Conservation (phyloP, 2,113 vertebrate genomes). For the Myotis yumanensis region DNA sequence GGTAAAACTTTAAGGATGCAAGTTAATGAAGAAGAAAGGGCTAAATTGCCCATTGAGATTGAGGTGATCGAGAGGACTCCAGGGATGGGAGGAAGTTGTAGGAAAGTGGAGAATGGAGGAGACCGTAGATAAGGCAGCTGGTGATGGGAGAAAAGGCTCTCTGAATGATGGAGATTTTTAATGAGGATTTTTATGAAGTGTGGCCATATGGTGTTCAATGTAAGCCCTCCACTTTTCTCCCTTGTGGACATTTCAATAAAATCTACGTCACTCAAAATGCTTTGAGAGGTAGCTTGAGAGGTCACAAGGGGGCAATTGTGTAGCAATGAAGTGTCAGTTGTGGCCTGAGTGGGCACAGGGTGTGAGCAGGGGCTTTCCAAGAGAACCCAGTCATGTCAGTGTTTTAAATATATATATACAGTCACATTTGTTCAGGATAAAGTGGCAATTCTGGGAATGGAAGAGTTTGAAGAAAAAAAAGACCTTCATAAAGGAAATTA, state of each 20-base stretch:
- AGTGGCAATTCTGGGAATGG: neutral
- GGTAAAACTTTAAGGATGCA: neutral
- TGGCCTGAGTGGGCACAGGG: neutral
- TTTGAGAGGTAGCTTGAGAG: conserved; percentile 20
- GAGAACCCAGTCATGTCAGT: neutral
- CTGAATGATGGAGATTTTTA: neutral
- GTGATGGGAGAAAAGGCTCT: neutral
- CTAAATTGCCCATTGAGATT: neutral
- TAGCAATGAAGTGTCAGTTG: neutral
- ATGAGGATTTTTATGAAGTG: conserved; percentile 11
- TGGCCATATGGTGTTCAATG: neutral
- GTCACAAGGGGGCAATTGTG: neutral
- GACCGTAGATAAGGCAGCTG: neutral
- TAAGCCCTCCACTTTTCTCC: neutral
- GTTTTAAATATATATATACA: neutral
- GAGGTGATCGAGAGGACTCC: neutral
- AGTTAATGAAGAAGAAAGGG: neutral
- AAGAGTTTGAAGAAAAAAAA: neutral
- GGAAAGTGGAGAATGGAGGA: neutral
- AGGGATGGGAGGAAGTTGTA: neutral
- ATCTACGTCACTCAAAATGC: neutral
- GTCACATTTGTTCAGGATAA: neutral
- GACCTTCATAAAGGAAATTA: neutral
- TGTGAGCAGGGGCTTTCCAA: neutral
- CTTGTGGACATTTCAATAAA: conserved; percentile 15